Percentiles rank a stretch among this genome's conserved stretches.
Conservation (phyloP, 1,140 invertebrate genomes). For the Protaetia brevitarsis region DNA sequence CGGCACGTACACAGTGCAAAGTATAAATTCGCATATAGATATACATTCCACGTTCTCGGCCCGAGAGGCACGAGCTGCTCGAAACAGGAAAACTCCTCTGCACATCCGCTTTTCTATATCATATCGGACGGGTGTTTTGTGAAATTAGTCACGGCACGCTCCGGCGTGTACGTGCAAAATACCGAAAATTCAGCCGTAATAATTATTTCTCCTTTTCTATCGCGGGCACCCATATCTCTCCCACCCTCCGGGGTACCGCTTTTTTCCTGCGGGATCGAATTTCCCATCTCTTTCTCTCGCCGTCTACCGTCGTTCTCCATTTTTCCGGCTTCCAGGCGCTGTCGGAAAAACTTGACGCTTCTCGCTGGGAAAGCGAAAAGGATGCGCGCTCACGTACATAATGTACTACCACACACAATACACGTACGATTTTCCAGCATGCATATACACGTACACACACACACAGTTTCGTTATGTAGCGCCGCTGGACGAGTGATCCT, state of each 20-base stretch:
- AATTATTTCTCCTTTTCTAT: conserved; percentile 15
- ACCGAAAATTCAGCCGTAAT: conserved; percentile 12
- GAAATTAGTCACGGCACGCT: conserved; percentile 8
- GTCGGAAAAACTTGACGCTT: background rate
- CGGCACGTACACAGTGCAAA: background rate
- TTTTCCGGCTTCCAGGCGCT: conserved; percentile 5
- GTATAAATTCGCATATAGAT: conserved; percentile 1
- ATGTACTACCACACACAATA: background rate
- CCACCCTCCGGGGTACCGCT: background rate
- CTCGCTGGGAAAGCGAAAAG: background rate
- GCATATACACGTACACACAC: background rate
- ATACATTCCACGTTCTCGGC: conserved; percentile 1
- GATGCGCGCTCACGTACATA: conserved; percentile 7
- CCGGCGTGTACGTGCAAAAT: conserved; percentile 2
- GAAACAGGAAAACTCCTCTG: conserved; percentile 9
- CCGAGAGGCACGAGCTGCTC: background rate
- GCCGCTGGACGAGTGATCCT: conserved; percentile 20
- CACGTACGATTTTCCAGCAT: background rate
- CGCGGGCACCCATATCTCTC: background rate
- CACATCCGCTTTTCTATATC: conserved; percentile 11
- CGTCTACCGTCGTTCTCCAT: conserved; percentile 9
- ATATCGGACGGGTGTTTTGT: conserved; percentile 10
- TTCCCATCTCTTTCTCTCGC: too few relatives aligned
- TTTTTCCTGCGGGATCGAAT: background rate
- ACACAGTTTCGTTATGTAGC: conserved; percentile 11